These are phyloP conservation scores for Talpa occidentalis DNA, from an alignment of 2,113 vertebrate genomes.

Conservation along the genomic window DNA sequence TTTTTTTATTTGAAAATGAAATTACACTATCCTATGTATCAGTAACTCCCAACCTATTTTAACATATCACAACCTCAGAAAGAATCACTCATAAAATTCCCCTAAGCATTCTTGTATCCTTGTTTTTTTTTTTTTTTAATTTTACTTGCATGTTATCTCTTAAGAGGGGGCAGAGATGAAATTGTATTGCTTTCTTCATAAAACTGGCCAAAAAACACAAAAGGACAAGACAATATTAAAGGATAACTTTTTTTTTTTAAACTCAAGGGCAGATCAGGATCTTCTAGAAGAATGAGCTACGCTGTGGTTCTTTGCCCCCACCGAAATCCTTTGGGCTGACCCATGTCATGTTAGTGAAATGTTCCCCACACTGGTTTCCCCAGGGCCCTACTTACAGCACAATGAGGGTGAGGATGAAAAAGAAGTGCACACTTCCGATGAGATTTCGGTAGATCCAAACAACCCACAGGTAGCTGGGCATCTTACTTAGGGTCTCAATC, in stretches of 20 bases:
- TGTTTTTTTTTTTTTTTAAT: neutral
- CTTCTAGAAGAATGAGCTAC: neutral
- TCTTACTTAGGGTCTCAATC: conserved; percentile 82
- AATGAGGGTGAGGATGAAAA: conserved; percentile 89
- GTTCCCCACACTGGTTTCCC: neutral
- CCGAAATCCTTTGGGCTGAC: accelerated
- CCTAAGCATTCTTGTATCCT: neutral
- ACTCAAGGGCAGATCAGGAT: neutral
- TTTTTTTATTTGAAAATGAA: neutral
- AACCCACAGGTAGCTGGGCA: conserved; percentile 85
- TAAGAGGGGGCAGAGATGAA: neutral
- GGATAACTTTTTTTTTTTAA: neutral
- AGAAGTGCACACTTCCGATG: conserved; percentile 92
- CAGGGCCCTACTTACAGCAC: conserved; percentile 89
- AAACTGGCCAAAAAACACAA: neutral
- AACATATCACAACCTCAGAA: neutral
- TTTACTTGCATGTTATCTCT: neutral
- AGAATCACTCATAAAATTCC: neutral
- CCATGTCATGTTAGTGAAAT: accelerated
- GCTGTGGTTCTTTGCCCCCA: neutral
- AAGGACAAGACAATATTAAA: neutral
- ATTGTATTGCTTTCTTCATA: neutral
- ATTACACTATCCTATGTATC: neutral
- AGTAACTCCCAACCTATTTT: neutral
- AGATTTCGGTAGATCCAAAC: conserved; percentile 93